Conservation (phyloP, 1,140 invertebrate genomes). For the Dendroctonus valens region DNA sequence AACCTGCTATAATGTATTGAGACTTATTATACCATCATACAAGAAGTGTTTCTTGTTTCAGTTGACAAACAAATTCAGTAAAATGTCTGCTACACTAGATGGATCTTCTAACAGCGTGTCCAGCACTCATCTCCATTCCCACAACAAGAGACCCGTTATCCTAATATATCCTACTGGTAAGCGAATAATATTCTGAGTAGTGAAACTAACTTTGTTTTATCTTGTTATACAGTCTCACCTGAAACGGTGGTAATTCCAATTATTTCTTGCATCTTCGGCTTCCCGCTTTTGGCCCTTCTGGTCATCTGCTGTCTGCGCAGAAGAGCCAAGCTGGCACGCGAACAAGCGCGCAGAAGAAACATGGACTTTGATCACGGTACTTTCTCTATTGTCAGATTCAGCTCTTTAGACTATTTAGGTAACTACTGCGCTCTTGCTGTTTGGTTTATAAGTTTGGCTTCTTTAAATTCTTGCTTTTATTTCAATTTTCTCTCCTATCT, state of each 20-base stretch:
- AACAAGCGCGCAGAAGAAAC: conserved; percentile 72
- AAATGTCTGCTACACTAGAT: conserved; percentile 9
- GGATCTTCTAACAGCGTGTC: conserved; percentile 9
- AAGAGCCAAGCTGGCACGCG: conserved; percentile 76
- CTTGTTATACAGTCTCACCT: conserved; percentile 69
- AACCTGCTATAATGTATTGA: too few relatives aligned
- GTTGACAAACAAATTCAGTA: background rate
- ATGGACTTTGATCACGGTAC: conserved; percentile 76
- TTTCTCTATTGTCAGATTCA: conserved; percentile 75
- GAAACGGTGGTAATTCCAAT: conserved; percentile 86
- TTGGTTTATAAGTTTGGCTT: background rate
- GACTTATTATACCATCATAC: too few relatives aligned
- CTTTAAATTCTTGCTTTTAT: too few relatives aligned
- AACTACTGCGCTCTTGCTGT: conserved; percentile 47
- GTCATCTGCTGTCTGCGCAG: conserved; percentile 83
- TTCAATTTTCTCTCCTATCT: too few relatives aligned
- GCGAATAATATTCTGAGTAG: conserved; percentile 1
- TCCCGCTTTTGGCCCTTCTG: conserved; percentile 77
- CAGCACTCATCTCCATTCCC: conserved; percentile 24
- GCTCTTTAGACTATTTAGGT: conserved; percentile 70
- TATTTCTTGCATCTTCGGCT: conserved; percentile 84
- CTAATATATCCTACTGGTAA: conserved; percentile 59
- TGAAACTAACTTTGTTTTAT: background rate
- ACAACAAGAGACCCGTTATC: conserved; percentile 55
- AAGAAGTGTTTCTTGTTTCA: too few relatives aligned